Base-by-base conservation (phyloP, 2,888 invertebrate genomes). In the Dorcus hopei region DNA sequence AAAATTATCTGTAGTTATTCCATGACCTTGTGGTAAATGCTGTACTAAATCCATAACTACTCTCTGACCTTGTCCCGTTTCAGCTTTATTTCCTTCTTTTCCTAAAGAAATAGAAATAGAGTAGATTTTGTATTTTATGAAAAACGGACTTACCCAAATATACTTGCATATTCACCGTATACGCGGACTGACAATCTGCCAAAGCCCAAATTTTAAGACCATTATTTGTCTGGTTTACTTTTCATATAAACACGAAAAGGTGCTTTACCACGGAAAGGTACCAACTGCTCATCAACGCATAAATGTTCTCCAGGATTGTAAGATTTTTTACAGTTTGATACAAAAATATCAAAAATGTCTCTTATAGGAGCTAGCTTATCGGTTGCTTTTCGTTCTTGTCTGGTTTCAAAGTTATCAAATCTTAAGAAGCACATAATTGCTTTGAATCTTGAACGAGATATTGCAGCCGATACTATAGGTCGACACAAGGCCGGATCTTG, bases 221-320 rank as follows among this genome's bases (percentile, higher is more conserved):
- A 41, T 56, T n/a, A 56, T 38, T 55, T 59, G 38, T 40, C 55
- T n/a, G 55, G 52, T 52, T 59, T 59, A 14, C 38, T 49, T 41
- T 59, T 59, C 55, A 56, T 52, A 41, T 59, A 59, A 7, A 59
- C 54, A 38, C 43, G 14, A 38, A 60, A 60, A 6, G 56, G 52
- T 5, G 49, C 43, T 49, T 42, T 45, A 14, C 52, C 56, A 14
- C 56, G 19, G 50, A 57, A 60, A 9, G 50, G 39, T 3, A 60
- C 53, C 14, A 57, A 51, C 52, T 57, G 57, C 50, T 60, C 54
- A 45, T 57, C 57, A 14, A 60, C 57, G 16, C 53, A 50, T 19
- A 57, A 11, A 53, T 57, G 54, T n/a, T 39, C 7, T 4, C 54
- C 33, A 19, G 60, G 43, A 38, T 14, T 60, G 11, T 9, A 49